These are phyloP conservation scores for Passer domesticus DNA, from an alignment of 2,113 vertebrate species.

Conservation along the genomic window DNA sequence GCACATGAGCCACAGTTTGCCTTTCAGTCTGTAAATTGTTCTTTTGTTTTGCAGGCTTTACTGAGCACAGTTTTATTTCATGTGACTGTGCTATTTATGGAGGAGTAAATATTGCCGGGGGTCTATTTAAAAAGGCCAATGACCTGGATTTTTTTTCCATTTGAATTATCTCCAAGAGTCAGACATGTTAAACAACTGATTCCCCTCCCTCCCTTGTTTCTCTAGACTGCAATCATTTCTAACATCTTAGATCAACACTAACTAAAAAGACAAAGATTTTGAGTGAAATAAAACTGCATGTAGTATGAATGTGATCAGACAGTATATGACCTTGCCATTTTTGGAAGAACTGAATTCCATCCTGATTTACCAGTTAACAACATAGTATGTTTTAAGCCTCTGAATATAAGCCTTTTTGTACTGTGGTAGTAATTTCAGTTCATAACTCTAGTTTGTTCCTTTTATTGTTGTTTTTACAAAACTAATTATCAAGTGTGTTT, in stretches of 20 bases:
- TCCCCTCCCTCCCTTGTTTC: accelerated
- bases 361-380: neutral
- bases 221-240: neutral
- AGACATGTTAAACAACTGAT: conserved; percentile 43
- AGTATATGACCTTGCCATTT: neutral
- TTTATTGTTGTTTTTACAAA: neutral
- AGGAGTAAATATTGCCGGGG: conserved; percentile 77
- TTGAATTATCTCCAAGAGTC: conserved; percentile 74
- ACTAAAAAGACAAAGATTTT: conserved; percentile 1
- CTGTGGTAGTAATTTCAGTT: neutral
- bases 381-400: neutral
- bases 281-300: neutral
- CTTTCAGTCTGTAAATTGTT: conserved; percentile 69
- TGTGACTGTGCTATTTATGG: conserved; percentile 81
- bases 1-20: conserved; percentile 54
- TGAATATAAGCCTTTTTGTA: neutral
- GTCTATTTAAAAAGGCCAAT: conserved; percentile 80
- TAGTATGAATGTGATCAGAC: neutral
- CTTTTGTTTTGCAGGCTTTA: conserved; percentile 78
- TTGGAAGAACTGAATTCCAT: neutral
- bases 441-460: neutral
- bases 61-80: conserved; percentile 74
- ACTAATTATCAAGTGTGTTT: neutral
- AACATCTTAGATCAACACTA: neutral
- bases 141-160: conserved; percentile 78